Base-by-base conservation (phyloP, 2,797 vertebrate genomes). In the Coranthus polyacanthus region DNA sequence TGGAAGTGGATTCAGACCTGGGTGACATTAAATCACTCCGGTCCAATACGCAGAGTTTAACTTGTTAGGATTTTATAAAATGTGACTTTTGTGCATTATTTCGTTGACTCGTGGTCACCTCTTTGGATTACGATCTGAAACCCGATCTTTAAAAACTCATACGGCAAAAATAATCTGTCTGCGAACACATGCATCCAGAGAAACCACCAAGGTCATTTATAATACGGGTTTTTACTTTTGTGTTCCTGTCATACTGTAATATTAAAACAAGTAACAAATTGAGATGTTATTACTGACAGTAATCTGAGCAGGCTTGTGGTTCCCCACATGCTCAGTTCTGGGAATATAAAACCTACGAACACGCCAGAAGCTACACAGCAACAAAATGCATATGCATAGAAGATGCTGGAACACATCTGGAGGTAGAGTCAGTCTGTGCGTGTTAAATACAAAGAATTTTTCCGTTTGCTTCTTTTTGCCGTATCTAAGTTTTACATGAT, bases 261-360 rank as follows among this genome's bases (percentile, higher is more conserved):
- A 72, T 68, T 70, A 65, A 66, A 73, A 67, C 13, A 53, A 76
- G 79, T 3, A 39, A 62, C 70, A 82, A 81, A 85, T 83, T 79
- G 67, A 74, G 52, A 61, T 15, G 59, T 73, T 61, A 60, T 75
- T 83, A 46, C 71, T 53, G 69, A 74, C 65, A 63, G 77, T 60
- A 74, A 84, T 76, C 59, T 20, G 81, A 83, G 63, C 46, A 0
- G 21, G 50, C 7, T 5, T 72, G 78, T 36, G 81, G 83, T 70
- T 83, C 58, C 57, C 73, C 56, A 57, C 73, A 77, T 66, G 54
- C 43, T 69, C 54, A 42, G 62, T 75, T 79, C 74, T 83, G 78
- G 79, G 68, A 87, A 76, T 55, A 11, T 55, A 20, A 54, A 64
- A 46, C 13, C 12, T 61, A 13, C 15, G 24, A 34, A 45, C 26